phyloP scores from a whole-genome alignment of 2,797 vertebrate genomes.

The Clarias fuscus region DNA sequence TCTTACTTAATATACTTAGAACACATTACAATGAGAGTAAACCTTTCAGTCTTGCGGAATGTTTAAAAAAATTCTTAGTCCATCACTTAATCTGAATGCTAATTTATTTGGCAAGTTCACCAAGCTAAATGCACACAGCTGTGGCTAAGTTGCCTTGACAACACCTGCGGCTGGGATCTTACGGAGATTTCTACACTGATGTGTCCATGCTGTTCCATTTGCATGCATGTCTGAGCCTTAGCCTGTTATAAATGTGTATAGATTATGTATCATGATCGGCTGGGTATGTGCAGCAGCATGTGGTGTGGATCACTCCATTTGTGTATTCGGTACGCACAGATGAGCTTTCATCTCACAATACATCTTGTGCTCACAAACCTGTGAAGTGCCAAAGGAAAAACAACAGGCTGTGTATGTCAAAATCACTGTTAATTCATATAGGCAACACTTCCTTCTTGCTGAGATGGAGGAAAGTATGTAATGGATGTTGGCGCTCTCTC shows the following conservation, averaged over 20 bases:
- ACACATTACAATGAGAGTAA: neutral
- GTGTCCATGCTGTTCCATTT: conserved; percentile 8
- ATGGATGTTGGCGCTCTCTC: neutral
- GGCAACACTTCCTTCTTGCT: conserved; percentile 5
- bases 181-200: conserved; percentile 27
- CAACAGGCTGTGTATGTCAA: conserved; percentile 26
- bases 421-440: conserved; percentile 34
- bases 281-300: conserved; percentile 20
- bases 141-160: conserved; percentile 55
- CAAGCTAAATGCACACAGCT: conserved; percentile 47
- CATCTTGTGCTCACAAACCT: conserved; percentile 41
- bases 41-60: neutral
- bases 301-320: conserved; percentile 13
- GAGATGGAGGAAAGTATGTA: neutral
- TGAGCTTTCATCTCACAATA: conserved; percentile 26
- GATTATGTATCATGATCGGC: conserved; percentile 14
- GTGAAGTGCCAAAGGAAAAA: conserved; percentile 39
- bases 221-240: conserved; percentile 21
- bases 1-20: neutral
- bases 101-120: conserved; percentile 43
- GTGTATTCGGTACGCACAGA: conserved; percentile 22
- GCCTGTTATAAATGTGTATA: conserved; percentile 3
- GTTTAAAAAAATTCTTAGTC: neutral
- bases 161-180: conserved; percentile 47
- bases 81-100: conserved; percentile 33